phyloP scores from a whole-genome alignment of 2,113 vertebrate genomes.

The Laterallus jamaicensis region DNA sequence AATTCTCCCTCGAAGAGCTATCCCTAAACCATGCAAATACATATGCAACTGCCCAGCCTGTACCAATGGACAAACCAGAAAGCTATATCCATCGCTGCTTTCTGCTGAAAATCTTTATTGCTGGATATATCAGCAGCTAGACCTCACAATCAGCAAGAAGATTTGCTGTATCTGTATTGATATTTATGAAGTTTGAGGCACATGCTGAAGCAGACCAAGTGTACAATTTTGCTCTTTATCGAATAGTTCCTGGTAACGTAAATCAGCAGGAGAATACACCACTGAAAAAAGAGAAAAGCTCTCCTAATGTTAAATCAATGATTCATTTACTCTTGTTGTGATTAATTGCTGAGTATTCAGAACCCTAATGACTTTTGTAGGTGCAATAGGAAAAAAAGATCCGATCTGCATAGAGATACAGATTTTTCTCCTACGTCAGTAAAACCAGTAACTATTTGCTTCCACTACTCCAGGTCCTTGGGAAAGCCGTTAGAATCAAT shows the following conservation, averaged over 20 bases:
- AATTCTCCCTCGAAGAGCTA: neutral
- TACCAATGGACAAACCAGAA: neutral
- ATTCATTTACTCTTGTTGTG: conserved; percentile 49
- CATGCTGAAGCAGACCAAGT: neutral
- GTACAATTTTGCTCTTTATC: conserved; percentile 46
- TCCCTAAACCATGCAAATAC: neutral
- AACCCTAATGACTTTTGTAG: conserved; percentile 45
- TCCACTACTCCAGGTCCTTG: neutral
- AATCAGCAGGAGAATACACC: conserved; percentile 25
- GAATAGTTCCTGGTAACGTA: conserved; percentile 24
- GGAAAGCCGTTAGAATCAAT: neutral
- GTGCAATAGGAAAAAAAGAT: conserved; percentile 27
- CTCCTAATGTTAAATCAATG: conserved; percentile 62
- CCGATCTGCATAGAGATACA: neutral
- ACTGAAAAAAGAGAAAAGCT: neutral
- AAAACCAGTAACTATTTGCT: conserved; percentile 10
- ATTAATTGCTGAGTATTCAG: conserved; percentile 52
- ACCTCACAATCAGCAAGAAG: neutral
- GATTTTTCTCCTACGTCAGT: neutral
- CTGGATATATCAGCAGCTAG: neutral
- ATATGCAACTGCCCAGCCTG: neutral
- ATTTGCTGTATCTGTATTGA: neutral
- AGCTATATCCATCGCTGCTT: neutral
- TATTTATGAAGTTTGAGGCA: neutral
- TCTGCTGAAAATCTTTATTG: neutral